phyloP scores from a whole-genome alignment of 2,797 vertebrate species.

The Psittacula derbiana region DNA sequence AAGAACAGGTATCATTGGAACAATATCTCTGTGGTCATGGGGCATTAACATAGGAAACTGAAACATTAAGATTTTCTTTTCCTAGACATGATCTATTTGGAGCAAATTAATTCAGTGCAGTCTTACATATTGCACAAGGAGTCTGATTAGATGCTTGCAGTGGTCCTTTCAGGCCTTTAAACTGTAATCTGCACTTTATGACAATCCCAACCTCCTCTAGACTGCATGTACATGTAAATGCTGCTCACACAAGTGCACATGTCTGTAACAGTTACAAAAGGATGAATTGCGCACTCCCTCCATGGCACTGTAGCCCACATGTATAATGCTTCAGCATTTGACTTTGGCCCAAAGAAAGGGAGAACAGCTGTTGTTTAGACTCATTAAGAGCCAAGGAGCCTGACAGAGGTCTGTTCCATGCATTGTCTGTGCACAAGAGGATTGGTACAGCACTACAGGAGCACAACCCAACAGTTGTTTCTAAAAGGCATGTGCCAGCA shows the following conservation, averaged over 20 bases:
- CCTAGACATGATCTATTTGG: neutral
- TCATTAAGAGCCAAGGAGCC: slow-evolving; percentile 53
- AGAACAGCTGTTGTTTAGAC: slow-evolving; percentile 53
- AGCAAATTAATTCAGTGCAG: neutral
- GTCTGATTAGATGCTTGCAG: neutral
- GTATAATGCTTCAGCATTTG: slow-evolving; percentile 38
- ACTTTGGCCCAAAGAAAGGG: slow-evolving; percentile 47
- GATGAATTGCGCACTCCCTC: neutral
- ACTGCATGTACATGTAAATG: neutral
- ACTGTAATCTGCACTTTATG: neutral
- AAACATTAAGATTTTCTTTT: neutral
- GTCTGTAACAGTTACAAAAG: neutral
- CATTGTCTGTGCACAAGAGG: neutral
- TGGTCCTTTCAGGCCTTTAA: neutral
- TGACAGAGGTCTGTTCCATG: slow-evolving; percentile 3
- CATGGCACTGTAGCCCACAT: slow-evolving; percentile 26
- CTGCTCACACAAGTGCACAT: neutral
- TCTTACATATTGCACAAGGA: neutral
- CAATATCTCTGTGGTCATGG: neutral
- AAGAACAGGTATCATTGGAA: neutral
- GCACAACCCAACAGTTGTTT: neutral
- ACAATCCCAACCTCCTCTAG: neutral
- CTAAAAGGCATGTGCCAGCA: neutral
- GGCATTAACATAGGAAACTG: neutral
- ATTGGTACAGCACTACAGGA: neutral